phyloP scores from a whole-genome alignment of 2,113 vertebrate genomes.

The Talpa occidentalis region DNA sequence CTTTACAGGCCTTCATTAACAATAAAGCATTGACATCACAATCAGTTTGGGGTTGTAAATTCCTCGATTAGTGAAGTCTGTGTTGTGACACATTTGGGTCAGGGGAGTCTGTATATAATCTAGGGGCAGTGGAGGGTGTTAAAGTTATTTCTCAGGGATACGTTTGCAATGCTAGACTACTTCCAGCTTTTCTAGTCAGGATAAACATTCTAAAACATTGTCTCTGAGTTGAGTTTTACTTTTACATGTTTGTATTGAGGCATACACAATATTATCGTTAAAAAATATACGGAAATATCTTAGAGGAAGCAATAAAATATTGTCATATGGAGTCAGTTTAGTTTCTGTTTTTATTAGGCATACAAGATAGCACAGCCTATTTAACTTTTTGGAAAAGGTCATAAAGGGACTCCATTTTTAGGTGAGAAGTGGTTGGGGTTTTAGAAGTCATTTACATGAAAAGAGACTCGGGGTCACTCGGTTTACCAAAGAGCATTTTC shows the following conservation, averaged over 20 bases:
- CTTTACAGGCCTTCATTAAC: slow-evolving; percentile 72
- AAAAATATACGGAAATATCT: slow-evolving; percentile 41
- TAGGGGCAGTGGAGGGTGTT: neutral
- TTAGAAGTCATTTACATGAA: slow-evolving; percentile 55
- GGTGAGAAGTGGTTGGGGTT: neutral
- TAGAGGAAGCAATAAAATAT: slow-evolving; percentile 6
- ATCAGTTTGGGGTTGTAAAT: slow-evolving; percentile 76
- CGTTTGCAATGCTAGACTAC: slow-evolving; percentile 38
- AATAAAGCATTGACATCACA: slow-evolving; percentile 74
- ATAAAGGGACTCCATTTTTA: slow-evolving; percentile 21
- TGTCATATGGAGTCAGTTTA: slow-evolving; percentile 58
- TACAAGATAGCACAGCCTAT: neutral
- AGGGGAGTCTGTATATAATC: slow-evolving; percentile 15
- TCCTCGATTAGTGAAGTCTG: slow-evolving; percentile 34
- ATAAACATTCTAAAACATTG: neutral
- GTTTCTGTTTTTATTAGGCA: slow-evolving; percentile 42
- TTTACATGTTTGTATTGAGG: neutral
- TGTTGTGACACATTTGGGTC: slow-evolving; percentile 4
- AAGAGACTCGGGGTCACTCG: neutral
- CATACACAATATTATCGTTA: slow-evolving; percentile 15
- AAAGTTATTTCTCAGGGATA: neutral
- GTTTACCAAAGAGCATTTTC: slow-evolving; percentile 35
- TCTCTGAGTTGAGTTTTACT: slow-evolving; percentile 39
- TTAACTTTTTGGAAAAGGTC: neutral
- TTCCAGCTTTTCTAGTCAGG: neutral